Evolutionary conservation across 2,888 invertebrate genomes (phyloP).

Genomic region (Thera obeliscata): DNA sequence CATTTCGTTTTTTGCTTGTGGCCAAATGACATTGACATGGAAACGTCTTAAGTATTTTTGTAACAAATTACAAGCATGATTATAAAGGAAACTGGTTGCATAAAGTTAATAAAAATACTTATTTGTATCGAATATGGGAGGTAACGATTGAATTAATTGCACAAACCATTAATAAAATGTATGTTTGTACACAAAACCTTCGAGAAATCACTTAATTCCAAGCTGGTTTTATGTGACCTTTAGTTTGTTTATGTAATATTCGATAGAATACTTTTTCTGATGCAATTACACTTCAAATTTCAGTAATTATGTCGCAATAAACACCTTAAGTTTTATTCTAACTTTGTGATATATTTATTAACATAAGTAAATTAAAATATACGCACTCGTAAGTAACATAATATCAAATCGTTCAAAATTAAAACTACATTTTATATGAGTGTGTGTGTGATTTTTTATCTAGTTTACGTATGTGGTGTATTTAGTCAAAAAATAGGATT

Average conservation of each 20-base stretch:
- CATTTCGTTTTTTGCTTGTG: too few relatives aligned
- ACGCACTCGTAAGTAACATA: too few relatives aligned
- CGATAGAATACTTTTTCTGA: constrained; percentile 52
- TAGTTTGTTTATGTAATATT: constrained; percentile 45
- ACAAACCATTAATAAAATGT: constrained; percentile 20
- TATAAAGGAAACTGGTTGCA: not conserved
- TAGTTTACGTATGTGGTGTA: too few relatives aligned
- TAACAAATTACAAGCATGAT: too few relatives aligned
- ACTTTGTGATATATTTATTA: not conserved
- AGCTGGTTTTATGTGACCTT: constrained; percentile 44
- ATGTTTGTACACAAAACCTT: constrained; percentile 25
- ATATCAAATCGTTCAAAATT: too few relatives aligned
- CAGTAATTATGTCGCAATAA: constrained; percentile 45
- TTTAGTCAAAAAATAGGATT: too few relatives aligned
- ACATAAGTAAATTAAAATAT: too few relatives aligned
- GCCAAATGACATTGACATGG: too few relatives aligned
- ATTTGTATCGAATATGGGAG: constrained; percentile 17
- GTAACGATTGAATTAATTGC: constrained; percentile 28
- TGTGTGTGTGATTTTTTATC: too few relatives aligned
- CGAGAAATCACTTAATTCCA: constrained; percentile 14
- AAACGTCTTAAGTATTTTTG: too few relatives aligned
- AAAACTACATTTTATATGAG: too few relatives aligned
- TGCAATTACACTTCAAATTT: constrained; percentile 52
- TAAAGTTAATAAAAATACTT: constrained; percentile 12
- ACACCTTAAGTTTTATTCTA: not conserved